These are phyloP conservation scores for Calephelis virginiensis DNA, from an alignment of 1,140 invertebrate species.

Conservation along the genomic window DNA sequence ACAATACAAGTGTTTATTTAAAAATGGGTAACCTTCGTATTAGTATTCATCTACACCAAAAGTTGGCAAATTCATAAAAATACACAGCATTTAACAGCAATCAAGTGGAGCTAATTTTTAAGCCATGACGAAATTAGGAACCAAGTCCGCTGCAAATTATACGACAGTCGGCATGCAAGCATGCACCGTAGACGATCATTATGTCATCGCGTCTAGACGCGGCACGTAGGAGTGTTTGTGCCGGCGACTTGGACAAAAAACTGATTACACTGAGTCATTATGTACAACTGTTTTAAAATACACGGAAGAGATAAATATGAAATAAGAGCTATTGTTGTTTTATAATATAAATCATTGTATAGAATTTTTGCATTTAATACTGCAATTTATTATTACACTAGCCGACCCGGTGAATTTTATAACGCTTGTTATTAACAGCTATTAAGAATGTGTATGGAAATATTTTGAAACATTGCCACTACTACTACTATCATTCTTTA, in stretches of 20 bases:
- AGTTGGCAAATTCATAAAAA: conserved; percentile 14
- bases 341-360: too few relatives aligned
- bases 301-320: conserved; percentile 3
- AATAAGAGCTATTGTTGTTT: background rate
- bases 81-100: conserved; percentile 4
- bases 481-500: too few relatives aligned
- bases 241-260: conserved; percentile 15
- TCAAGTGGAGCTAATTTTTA: conserved; percentile 20
- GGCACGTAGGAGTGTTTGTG: conserved; percentile 20
- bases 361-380: too few relatives aligned
- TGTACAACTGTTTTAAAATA: conserved; percentile 4
- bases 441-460: too few relatives aligned
- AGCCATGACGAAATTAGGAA: conserved; percentile 24
- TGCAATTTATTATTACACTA: too few relatives aligned
- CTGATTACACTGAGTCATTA: conserved; percentile 14
- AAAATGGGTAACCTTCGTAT: background rate
- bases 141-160: conserved; percentile 18
- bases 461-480: too few relatives aligned
- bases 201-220: conserved; percentile 56
- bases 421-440: too few relatives aligned
- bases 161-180: conserved; percentile 25
- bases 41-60: background rate
- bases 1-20: too few relatives aligned
- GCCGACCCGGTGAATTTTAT: too few relatives aligned
- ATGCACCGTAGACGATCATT: conserved; percentile 43